Evolutionary conservation across 2,888 invertebrate species (phyloP), one percentile per base, ranked within the genome.

Genomic region (Diaperis boleti): DNA sequence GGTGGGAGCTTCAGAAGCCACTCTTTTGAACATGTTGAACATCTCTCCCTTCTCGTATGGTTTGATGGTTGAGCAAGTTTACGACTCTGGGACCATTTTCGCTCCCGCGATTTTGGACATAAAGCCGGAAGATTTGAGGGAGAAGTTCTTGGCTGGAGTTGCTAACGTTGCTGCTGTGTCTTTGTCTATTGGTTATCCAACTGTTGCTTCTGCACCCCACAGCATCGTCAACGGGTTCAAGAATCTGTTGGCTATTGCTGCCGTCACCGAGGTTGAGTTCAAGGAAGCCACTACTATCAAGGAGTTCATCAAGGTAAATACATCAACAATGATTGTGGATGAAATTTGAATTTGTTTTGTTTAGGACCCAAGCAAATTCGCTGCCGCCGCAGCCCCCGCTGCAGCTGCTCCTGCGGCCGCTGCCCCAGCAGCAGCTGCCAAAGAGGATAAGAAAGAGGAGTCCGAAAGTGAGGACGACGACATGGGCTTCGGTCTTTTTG

Each of bases 41-140:
- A 98, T 99, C 83, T 98, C 97, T 81, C 99, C 99, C 49, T 99
- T 99, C 87, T 96, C 96, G 52, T 99, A 99, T 79, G 99, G 99
- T 85, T 88, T 99, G 75, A 85, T 93, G 37, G 95, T 99, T 67
- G 93, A 94, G 82, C 93, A 93, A 88, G 98, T 99, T 1, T 99
- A 98, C 76, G 99, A 99, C 82, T 96, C 96, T 67, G 99, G 99
- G 61, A 97, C 98, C 72, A 92, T 98, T 78, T 99, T 98, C 82
- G 92, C 95, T 11, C 98, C 99, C 0, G 92, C 92, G 71, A 96
- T 99, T 77, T 86, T 99, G 77, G 98, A 99, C 85, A 98, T 99
- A 83, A 98, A 96, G 78, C 94, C 96, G 6, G 98, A 97, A 79
- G 98, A 98, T 82, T 86, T 99, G 62, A 88, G 94, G 55, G 88